Evolutionary conservation across 2,888 invertebrate genomes (phyloP), one percentile per base, ranked within the genome.

Genomic region (Melanostoma scalare): DNA sequence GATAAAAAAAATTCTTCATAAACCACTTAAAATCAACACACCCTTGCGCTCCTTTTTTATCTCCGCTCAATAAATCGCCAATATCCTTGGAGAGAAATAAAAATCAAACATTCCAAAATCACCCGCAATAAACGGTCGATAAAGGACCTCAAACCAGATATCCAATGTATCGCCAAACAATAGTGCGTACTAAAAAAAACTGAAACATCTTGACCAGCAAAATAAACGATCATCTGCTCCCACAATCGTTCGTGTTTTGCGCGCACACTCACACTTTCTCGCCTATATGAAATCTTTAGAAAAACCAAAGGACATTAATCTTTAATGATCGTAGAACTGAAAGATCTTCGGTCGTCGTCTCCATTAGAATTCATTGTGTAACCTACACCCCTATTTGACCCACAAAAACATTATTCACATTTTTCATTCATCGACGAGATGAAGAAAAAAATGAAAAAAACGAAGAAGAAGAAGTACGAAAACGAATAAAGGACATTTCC

Each of bases 371-470:
- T 52, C 71, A 85, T 85, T 80, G 80, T 85, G 85, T 85, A 85
- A 85, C 73, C 58, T 85, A 85, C 85, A 85, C 85, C 80, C 85
- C 80, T 85, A 80, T 75, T 85, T 85, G 85, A 85, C 85, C 85
- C 85, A 85, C 76, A 76, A 75, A 75, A 74, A 79, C 78, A 78
- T 77, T 72, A 77, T 74, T 73, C 73, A 78, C 68, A 69, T 69
- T 78, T 81, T 84, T 84, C 84, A 84, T 84, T 84, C 84, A 84
- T 84, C 60, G 36, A 5, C 5, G 9, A 35, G 46, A 46, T 42
- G 3, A 48, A 61, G 38, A 56, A 65, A 44, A 65, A 74, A 71
- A 73, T n/a, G n/a, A n/a, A n/a, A n/a, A n/a, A n/a, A n/a, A n/a
- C n/a, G n/a, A 73, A 74, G 65, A 78, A 82, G 63, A 65, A 53